Evolutionary conservation across 2,888 invertebrate genomes (phyloP), one percentile per base, ranked within the genome.

Genomic region (Ennomos fuscantarius): DNA sequence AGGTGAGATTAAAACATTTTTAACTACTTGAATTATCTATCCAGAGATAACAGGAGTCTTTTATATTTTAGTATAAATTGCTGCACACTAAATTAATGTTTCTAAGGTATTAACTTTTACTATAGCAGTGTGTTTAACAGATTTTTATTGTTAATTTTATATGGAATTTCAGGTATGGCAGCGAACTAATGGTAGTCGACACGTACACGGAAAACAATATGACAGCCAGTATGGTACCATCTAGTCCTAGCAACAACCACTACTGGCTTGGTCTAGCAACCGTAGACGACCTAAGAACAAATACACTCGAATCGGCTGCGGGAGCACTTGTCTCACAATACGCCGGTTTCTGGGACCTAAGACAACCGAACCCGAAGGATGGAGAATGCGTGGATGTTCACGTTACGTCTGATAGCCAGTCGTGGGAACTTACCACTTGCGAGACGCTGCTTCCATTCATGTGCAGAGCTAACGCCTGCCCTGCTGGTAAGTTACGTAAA

Each of bases 371-470:
- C 84, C 96, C 97, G 11, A 93, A 94, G 70, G 94, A 95, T 31
- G 99, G 99, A 46, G 97, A 98, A 92, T 99, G 99, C 88, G 98
- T 98, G 8, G 96, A 97, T 67, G 97, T 96, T 1, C 93, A 93
- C 62, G 89, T 94, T 50, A 93, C 94, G 45, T 94, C 95, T 70
- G 95, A 95, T 57, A 93, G 93, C 63, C 98, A 98, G 87, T 97
- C 97, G 57, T 99, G 99, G 99, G 96, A 97, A 82, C 93, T 99
- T 60, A 97, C 97, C 53, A 98, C 98, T 33, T 99, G 99, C 85
- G 99, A 99, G 93, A 96, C 97, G 52, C 93, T 99, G 48, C 92
- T 98, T 73, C 98, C 98, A 31, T 99, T 99, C 86, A 96, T 99
- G 95, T 99, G 99, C 82, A 95, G 96, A 79, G 94, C 97, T 31